Conservation (phyloP, 2,113 vertebrate species). For the Barnardius zonarius region DNA sequence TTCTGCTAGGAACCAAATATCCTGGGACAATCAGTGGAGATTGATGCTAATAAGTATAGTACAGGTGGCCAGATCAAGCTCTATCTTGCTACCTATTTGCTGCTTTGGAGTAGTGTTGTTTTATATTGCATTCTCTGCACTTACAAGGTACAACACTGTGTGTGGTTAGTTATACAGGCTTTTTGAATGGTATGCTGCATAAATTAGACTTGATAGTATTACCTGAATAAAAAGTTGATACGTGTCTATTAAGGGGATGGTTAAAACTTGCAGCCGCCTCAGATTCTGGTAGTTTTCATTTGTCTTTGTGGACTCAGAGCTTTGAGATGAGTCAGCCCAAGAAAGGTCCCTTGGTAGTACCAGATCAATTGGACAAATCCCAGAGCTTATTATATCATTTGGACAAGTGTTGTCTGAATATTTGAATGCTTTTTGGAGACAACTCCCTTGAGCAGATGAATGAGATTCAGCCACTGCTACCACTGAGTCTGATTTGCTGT, state of each 20-base stretch:
- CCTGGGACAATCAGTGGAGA: neutral
- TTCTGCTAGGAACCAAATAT: neutral
- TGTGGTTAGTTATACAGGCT: neutral
- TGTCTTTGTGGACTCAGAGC: neutral
- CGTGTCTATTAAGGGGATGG: neutral
- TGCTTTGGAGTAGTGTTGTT: neutral
- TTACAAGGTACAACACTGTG: neutral
- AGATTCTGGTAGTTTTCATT: neutral
- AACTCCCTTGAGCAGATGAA: neutral
- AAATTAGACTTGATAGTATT: neutral
- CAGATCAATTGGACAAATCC: neutral
- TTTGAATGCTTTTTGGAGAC: conserved; percentile 3
- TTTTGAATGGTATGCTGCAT: neutral
- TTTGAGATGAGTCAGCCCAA: neutral
- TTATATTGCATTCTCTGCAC: neutral
- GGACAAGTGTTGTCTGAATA: neutral
- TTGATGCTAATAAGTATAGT: neutral
- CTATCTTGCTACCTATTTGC: neutral
- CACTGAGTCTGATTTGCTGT: conserved; percentile 4
- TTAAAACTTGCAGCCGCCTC: neutral
- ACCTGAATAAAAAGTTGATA: neutral
- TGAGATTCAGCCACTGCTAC: neutral
- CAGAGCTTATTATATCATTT: neutral
- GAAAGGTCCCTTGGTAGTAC: neutral
- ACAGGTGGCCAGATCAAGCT: neutral